phyloP scores from a whole-genome alignment of 23 tunicate genomes.

The Pegea sp. region DNA sequence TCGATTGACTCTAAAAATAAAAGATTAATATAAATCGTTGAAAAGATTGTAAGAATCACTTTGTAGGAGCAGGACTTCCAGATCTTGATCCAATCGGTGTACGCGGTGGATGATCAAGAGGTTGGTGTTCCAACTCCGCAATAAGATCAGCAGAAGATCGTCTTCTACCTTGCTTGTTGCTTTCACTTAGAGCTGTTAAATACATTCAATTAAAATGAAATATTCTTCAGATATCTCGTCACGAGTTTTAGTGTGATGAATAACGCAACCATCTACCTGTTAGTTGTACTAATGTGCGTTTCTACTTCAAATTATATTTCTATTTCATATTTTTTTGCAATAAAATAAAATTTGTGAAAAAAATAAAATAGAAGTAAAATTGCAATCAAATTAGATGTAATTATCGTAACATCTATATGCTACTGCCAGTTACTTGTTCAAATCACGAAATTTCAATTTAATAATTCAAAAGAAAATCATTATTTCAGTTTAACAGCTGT shows the following conservation, averaged over 20 bases:
- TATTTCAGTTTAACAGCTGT: not conserved
- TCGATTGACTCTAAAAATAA: no score
- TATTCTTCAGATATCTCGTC: no score
- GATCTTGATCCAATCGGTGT: conserved; percentile 57
- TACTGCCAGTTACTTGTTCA: not conserved
- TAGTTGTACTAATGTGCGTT: no score
- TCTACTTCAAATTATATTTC: not conserved
- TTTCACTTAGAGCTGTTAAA: conserved; percentile 21
- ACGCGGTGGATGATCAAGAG: conserved; percentile 22
- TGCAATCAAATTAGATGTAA: not conserved
- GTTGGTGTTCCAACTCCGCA: conserved; percentile 59
- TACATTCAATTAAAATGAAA: no score
- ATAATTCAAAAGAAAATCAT: not conserved
- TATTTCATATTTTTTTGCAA: not conserved
- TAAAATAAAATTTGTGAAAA: not conserved
- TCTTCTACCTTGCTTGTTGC: conserved; percentile 13
- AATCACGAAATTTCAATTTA: not conserved
- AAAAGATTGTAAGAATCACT: conserved; percentile 8
- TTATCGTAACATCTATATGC: not conserved
- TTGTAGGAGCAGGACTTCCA: conserved; percentile 41
- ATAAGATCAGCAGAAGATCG: conserved; percentile 49
- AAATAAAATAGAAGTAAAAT: not conserved
- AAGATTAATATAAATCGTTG: no score
- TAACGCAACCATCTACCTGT: no score
- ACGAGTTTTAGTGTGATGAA: no score